Percentiles rank a stretch among this genome's conserved stretches.
Conservation (phyloP, 2,888 invertebrate genomes). For the Schizotus pectinicornis region DNA sequence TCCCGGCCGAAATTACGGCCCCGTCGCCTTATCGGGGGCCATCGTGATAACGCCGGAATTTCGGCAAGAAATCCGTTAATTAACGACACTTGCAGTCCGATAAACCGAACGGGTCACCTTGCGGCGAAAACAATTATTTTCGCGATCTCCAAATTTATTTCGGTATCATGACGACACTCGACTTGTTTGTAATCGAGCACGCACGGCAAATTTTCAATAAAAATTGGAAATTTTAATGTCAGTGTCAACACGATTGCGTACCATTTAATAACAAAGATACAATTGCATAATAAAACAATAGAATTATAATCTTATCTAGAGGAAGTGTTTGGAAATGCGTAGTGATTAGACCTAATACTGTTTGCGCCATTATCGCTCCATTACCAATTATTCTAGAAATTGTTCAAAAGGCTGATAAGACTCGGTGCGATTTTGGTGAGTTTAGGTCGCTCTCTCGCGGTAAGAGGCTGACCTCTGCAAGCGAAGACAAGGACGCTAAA, state of each 20-base stretch:
- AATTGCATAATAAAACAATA: slow-evolving; percentile 31
- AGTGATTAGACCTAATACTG: neutral
- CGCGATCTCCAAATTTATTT: no score
- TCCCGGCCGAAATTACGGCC: slow-evolving; percentile 1
- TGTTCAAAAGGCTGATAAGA: slow-evolving; percentile 4
- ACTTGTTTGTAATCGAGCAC: no score
- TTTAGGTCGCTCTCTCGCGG: slow-evolving; percentile 22
- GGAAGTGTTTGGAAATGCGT: slow-evolving; percentile 20
- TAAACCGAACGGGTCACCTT: slow-evolving; percentile 16
- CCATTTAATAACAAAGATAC: slow-evolving; percentile 8
- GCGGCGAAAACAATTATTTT: no score
- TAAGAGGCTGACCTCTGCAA: slow-evolving; percentile 47
- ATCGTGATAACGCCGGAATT: no score
- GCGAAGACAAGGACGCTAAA: slow-evolving; percentile 46
- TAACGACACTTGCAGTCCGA: no score
- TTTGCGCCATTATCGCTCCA: slow-evolving; percentile 7
- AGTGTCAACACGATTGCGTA: neutral
- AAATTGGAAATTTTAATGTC: neutral
- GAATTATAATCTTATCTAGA: slow-evolving; percentile 27
- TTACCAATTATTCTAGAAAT: slow-evolving; percentile 20
- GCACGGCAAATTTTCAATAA: neutral
- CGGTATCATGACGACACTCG: no score
- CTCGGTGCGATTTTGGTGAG: slow-evolving; percentile 6
- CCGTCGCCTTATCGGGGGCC: no score
- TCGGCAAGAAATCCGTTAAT: neutral